A percentile compares a stretch with the other conserved stretches of the same genome.
These are phyloP conservation scores for Podabrus alpinus DNA, from an alignment of 2,888 invertebrate genomes.

Conservation along the genomic window DNA sequence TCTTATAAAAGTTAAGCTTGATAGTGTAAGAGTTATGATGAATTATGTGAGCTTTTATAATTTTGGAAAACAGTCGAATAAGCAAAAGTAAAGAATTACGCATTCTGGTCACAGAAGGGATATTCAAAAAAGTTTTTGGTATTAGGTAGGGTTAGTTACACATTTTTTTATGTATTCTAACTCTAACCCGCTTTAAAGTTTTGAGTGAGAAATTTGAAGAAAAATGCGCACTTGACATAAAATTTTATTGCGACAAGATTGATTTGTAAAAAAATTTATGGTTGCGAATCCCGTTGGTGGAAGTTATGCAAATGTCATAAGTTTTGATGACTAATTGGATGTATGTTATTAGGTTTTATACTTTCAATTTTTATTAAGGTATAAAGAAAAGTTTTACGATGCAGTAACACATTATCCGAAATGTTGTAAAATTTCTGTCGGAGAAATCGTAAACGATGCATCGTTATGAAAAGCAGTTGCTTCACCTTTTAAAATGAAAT, in stretches of 20 bases:
- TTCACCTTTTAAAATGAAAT: neutral
- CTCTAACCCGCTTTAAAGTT: neutral
- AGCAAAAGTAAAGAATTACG: neutral
- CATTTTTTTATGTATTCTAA: neutral
- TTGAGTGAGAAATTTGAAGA: neutral
- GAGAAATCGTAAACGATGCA: neutral
- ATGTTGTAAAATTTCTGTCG: neutral
- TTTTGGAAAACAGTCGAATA: neutral
- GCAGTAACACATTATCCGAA: neutral
- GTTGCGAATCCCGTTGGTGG: too few species aligned
- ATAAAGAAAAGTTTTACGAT: neutral
- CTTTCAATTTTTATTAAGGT: neutral
- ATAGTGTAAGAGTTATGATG: neutral
- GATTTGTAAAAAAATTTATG: neutral
- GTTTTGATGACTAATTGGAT: neutral
- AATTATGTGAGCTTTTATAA: neutral
- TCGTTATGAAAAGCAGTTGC: neutral
- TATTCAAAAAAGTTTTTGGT: neutral
- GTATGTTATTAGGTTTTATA: neutral
- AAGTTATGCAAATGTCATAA: neutral
- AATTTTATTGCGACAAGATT: neutral
- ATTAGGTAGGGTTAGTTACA: neutral
- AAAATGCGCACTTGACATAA: neutral
- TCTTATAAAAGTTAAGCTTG: neutral
- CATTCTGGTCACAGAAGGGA: neutral